phyloP scores from a whole-genome alignment of 1,140 invertebrate genomes.

The Drosophila bifasciata region DNA sequence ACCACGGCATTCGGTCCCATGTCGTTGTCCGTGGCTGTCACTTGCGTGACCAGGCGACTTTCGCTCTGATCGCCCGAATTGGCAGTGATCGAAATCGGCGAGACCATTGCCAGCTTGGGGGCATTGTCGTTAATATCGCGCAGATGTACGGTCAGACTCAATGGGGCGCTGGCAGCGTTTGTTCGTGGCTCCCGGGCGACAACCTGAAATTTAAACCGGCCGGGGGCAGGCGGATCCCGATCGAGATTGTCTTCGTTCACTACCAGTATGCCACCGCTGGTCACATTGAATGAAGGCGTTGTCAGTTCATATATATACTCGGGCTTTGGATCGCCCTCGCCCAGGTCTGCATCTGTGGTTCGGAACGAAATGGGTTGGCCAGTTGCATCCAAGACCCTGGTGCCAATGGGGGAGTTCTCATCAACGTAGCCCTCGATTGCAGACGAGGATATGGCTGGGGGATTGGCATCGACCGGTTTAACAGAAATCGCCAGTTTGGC shows the following conservation, averaged over 20 bases:
- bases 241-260: constrained; percentile 94
- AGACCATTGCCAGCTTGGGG: constrained; percentile 90
- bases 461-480: constrained; percentile 92
- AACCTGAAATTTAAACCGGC: constrained; percentile 90
- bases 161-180: constrained; percentile 91
- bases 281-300: constrained; percentile 92
- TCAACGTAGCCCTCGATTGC: constrained; percentile 91
- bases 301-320: constrained; percentile 93
- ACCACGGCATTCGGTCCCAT: constrained; percentile 92
- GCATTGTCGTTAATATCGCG: constrained; percentile 94
- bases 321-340: constrained; percentile 90
- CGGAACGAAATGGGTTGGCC: constrained; percentile 89
- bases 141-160: constrained; percentile 90
- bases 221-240: constrained; percentile 93
- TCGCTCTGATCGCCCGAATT: constrained; percentile 87
- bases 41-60: constrained; percentile 90
- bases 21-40: constrained; percentile 93
- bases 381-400: constrained; percentile 89
- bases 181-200: constrained; percentile 92
- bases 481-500: constrained; percentile 92
- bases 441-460: constrained; percentile 90
- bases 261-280: constrained; percentile 89
- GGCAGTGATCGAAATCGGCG: constrained; percentile 91
- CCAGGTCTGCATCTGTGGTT: constrained; percentile 93
- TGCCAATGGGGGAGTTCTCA: constrained; percentile 93